Conservation (phyloP, 2,797 vertebrate genomes). For the Argentina silus region DNA sequence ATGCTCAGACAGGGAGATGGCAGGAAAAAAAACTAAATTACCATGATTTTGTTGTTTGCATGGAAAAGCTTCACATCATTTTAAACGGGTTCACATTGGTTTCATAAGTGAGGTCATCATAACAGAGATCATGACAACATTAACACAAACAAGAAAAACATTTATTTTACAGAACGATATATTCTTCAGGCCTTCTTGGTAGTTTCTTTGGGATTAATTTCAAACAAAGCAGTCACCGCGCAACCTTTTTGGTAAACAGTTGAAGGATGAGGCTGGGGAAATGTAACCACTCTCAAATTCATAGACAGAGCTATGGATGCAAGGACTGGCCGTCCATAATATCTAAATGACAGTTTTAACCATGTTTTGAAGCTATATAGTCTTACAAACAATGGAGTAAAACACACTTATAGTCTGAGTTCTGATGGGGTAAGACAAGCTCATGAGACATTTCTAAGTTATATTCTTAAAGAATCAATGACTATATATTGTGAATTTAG, state of each 20-base stretch:
- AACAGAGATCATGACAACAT: no score
- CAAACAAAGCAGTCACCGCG: background rate
- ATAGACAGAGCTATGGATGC: no score
- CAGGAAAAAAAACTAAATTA: background rate
- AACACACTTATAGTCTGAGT: background rate
- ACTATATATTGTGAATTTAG: background rate
- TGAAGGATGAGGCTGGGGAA: no score
- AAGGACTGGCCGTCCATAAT: no score
- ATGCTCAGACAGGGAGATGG: background rate
- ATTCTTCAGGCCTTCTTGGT: no score
- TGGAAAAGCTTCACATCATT: background rate
- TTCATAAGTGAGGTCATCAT: no score
- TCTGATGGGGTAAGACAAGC: background rate
- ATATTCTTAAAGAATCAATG: background rate
- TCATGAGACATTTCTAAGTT: background rate
- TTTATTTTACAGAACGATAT: no score
- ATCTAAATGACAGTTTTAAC: no score
- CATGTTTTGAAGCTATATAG: no score
- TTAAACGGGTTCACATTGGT: background rate
- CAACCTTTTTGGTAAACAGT: background rate
- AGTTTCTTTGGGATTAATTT: no score
- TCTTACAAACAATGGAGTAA: background rate
- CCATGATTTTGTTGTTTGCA: slow-evolving; percentile 5
- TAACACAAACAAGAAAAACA: no score
- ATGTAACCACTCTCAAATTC: no score